A percentile compares a stretch with the other conserved stretches of the same genome.
Conservation (phyloP, 2,888 invertebrate species). For the Pollenia angustigena region DNA sequence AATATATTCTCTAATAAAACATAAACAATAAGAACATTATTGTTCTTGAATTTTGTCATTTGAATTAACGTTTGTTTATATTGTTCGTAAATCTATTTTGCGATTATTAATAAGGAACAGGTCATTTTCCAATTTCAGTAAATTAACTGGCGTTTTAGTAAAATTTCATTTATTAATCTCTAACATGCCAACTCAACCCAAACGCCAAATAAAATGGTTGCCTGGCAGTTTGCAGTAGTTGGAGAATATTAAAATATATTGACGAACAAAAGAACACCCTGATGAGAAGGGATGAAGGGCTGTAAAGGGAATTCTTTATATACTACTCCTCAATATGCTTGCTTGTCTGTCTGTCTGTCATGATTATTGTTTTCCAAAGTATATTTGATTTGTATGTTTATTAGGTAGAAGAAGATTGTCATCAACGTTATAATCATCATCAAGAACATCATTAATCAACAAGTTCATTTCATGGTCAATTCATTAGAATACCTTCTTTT, state of each 20-base stretch:
- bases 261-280: not conserved
- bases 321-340: not conserved
- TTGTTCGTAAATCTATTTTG: constrained; percentile 21
- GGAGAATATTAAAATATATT: not conserved
- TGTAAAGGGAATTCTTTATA: not conserved
- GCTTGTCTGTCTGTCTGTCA: not conserved
- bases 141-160: constrained; percentile 67
- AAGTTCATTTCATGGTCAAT: constrained; percentile 75
- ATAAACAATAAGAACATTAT: not conserved
- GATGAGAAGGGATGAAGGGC: constrained; percentile 26
- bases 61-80: constrained; percentile 13
- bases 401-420: constrained; percentile 51
- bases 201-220: not conserved
- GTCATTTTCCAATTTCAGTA: constrained; percentile 57
- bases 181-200: constrained; percentile 61
- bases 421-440: constrained; percentile 20
- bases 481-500: constrained; percentile 68
- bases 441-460: constrained; percentile 68
- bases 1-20: not conserved
- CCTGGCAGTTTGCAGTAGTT: not conserved
- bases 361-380: constrained; percentile 16
- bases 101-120: constrained; percentile 34
- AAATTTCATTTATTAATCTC: constrained; percentile 71
- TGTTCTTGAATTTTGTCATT: not conserved
- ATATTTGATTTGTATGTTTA: constrained; percentile 14